Conservation (phyloP, 2,113 vertebrate species). For the Okapia johnstoni region DNA sequence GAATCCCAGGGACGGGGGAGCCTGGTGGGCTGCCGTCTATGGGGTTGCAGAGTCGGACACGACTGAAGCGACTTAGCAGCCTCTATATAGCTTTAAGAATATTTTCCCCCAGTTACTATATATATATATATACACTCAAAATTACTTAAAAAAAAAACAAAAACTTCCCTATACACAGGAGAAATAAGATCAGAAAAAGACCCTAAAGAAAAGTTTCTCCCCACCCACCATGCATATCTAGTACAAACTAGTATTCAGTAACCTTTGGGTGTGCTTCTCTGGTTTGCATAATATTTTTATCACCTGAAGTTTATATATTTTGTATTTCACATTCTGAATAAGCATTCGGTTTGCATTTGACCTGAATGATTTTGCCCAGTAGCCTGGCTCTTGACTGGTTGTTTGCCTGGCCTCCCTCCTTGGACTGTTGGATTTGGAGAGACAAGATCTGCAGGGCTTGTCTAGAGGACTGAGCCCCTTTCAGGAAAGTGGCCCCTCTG, state of each 20-base stretch:
- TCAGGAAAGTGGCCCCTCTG: background rate
- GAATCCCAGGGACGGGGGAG: too few relatives aligned
- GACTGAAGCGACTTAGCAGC: too few relatives aligned
- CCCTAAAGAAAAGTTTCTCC: background rate
- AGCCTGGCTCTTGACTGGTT: background rate
- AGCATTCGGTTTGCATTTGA: background rate
- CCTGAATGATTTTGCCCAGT: background rate
- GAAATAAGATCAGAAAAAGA: background rate
- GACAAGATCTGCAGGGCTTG: background rate
- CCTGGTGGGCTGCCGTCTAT: too few relatives aligned
- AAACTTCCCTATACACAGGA: background rate
- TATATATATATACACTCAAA: background rate
- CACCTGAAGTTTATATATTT: background rate
- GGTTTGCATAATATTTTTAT: background rate
- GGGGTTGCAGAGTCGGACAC: too few relatives aligned
- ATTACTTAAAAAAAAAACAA: background rate
- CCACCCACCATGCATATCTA: background rate
- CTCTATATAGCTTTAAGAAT: conserved; percentile 15
- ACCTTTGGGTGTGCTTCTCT: background rate
- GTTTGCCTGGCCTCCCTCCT: background rate
- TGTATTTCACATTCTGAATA: background rate
- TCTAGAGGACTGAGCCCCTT: background rate
- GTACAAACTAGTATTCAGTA: background rate
- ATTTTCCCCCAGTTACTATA: background rate
- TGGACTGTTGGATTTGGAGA: background rate